phyloP scores from a whole-genome alignment of 2,113 vertebrate species.

The Erinaceus europaeus region DNA sequence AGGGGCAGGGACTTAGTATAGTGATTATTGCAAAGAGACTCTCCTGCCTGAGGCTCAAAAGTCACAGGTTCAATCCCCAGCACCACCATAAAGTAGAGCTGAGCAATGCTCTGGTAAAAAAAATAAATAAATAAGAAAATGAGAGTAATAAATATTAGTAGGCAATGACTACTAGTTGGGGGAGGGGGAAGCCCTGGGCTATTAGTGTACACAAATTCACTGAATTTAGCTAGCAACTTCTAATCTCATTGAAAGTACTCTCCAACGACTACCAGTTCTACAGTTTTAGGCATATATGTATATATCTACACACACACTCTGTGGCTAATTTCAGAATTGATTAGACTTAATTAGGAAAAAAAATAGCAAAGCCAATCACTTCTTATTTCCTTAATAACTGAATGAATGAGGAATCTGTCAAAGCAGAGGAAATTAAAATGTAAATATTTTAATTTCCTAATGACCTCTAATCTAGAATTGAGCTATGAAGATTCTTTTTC shows the following conservation, averaged over 20 bases:
- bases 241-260: not conserved
- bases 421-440: slow-evolving; percentile 18
- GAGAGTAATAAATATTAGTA: slow-evolving; percentile 17
- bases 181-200: too few species aligned
- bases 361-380: not conserved
- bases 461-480: slow-evolving; percentile 23
- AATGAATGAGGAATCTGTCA: slow-evolving; percentile 14
- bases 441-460: slow-evolving; percentile 30
- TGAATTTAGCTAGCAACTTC: not conserved
- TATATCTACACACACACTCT: too few species aligned
- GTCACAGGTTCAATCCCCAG: too few species aligned
- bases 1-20: too few species aligned
- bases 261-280: not conserved
- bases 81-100: too few species aligned
- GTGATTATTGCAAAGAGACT: too few species aligned
- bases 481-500: not conserved
- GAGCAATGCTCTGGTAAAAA: too few species aligned
- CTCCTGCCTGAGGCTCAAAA: too few species aligned
- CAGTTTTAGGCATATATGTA: too few species aligned
- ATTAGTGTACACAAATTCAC: slow-evolving; percentile 8
- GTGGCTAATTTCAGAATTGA: not conserved
- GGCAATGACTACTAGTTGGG: not conserved
- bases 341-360: too few species aligned
- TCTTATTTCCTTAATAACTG: not conserved
- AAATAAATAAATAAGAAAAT: too few species aligned